These are phyloP conservation scores for Hippolais icterina DNA, from an alignment of 2,113 vertebrate species.

Conservation along the genomic window DNA sequence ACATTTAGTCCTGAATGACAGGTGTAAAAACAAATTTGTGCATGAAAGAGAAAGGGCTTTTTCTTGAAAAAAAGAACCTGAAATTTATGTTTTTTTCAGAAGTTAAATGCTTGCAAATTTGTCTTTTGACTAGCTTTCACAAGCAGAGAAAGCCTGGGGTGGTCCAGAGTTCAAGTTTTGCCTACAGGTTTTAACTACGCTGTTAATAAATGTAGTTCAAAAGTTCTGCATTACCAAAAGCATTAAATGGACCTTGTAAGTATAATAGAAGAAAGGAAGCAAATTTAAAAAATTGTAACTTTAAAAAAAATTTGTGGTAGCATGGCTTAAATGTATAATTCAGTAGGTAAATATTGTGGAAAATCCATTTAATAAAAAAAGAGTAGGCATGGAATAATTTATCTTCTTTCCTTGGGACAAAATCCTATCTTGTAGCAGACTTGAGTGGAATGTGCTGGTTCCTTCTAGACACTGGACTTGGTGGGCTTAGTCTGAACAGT, in stretches of 20 bases:
- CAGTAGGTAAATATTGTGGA: background rate
- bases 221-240: background rate
- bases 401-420: background rate
- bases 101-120: background rate
- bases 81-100: background rate
- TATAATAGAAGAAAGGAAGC: background rate
- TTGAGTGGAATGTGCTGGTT: background rate
- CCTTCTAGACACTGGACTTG: background rate
- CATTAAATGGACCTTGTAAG: background rate
- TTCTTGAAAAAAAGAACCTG: background rate
- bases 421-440: background rate
- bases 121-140: background rate
- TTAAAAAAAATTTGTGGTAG: rapidly evolving
- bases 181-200: background rate
- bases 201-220: background rate
- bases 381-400: background rate
- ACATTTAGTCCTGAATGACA: background rate
- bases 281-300: background rate
- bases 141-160: background rate
- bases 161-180: background rate
- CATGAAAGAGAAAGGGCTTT: background rate
- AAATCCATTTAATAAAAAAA: background rate
- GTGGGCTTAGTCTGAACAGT: background rate
- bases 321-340: background rate
- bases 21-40: constrained; percentile 6